These are phyloP conservation scores for Paramacrobiotus metropolitanus DNA, from an alignment of 1,140 invertebrate genomes.

Conservation along the genomic window DNA sequence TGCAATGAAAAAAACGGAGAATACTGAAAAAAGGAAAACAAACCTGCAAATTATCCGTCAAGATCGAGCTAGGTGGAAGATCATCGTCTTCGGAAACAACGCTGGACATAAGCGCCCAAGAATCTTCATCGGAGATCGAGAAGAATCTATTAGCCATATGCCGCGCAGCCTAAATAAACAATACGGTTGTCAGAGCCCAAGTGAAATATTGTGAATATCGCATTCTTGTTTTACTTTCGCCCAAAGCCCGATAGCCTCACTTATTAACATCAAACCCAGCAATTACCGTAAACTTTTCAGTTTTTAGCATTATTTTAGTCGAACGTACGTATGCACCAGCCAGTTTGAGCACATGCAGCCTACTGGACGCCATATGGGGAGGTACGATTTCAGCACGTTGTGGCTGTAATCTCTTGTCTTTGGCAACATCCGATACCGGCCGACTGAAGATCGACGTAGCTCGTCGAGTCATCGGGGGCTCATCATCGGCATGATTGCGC, in stretches of 20 bases:
- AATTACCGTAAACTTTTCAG: too few relatives aligned
- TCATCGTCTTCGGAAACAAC: background rate
- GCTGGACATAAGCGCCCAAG: background rate
- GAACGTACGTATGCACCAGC: too few relatives aligned
- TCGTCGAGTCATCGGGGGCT: background rate
- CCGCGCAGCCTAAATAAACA: background rate
- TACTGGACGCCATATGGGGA: too few relatives aligned
- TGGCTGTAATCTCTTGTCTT: background rate
- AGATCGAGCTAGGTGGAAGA: background rate
- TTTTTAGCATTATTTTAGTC: too few relatives aligned
- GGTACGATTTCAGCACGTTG: too few relatives aligned
- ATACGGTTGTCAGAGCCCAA: background rate
- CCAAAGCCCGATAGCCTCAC: background rate
- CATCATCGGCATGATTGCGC: background rate
- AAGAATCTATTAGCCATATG: background rate
- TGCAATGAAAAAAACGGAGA: too few relatives aligned
- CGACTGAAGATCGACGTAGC: background rate
- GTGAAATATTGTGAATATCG: background rate
- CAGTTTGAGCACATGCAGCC: too few relatives aligned
- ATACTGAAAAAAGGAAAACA: too few relatives aligned
- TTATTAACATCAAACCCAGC: too few relatives aligned
- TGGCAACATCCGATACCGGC: background rate
- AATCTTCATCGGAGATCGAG: background rate
- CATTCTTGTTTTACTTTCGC: background rate
- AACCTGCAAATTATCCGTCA: too few relatives aligned